Conservation (phyloP, 2,797 vertebrate genomes). For the Helarctos malayanus region DNA sequence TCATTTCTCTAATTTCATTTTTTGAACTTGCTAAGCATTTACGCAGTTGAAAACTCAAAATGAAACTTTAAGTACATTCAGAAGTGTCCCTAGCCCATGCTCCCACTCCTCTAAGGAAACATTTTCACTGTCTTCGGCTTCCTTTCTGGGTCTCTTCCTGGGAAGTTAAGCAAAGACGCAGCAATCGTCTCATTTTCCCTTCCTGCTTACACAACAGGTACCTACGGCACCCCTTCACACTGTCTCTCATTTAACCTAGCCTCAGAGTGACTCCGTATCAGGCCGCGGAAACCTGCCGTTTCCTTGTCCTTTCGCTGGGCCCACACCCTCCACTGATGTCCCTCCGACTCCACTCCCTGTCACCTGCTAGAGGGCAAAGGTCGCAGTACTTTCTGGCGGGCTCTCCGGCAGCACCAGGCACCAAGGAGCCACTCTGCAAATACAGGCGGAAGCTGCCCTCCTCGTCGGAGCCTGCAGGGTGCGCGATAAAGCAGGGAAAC, state of each 20-base stretch:
- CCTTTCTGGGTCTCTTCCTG: background rate
- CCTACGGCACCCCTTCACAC: background rate
- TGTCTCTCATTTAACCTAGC: background rate
- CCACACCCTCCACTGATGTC: background rate
- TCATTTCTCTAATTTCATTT: background rate
- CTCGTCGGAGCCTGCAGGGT: background rate
- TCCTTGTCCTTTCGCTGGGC: background rate
- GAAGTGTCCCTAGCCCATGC: background rate
- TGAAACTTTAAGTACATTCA: background rate
- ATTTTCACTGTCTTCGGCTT: background rate
- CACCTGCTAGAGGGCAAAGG: background rate
- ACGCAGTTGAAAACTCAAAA: background rate
- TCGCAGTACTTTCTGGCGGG: background rate
- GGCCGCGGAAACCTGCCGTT: background rate
- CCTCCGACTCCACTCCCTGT: background rate
- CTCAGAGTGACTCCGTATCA: background rate
- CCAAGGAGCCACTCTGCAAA: background rate
- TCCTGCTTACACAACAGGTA: background rate
- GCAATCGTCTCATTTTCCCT: background rate
- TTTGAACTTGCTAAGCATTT: slow-evolving; percentile 2
- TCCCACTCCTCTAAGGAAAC: background rate
- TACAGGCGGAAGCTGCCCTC: rapidly evolving
- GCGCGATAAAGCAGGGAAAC: background rate
- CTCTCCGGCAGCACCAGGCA: background rate
- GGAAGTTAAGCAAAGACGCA: background rate